A percentile compares a stretch with the other conserved stretches of the same genome.
phyloP scores from a whole-genome alignment of 2,888 invertebrate species.

The Macrosoma leucophasiata region DNA sequence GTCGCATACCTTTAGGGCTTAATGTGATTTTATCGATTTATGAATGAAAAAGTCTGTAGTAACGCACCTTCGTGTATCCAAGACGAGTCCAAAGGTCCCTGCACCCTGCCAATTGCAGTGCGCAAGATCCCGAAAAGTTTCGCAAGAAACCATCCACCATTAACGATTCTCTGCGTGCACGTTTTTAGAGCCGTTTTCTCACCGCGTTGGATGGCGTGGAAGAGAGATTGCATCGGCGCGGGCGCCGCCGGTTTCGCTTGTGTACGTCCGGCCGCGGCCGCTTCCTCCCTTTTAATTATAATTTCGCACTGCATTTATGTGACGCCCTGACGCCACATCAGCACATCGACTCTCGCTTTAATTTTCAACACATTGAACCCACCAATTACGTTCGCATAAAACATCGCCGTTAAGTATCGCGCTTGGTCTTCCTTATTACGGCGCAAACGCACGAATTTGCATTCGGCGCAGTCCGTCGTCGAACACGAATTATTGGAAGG shows the following conservation, averaged over 20 bases:
- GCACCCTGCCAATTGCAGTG: no score
- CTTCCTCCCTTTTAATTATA: conserved; percentile 68
- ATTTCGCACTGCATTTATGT: conserved; percentile 50
- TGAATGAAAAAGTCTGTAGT: conserved; percentile 33
- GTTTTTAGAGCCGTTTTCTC: conserved; percentile 54
- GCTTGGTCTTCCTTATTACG: conserved; percentile 19
- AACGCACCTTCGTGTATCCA: not conserved
- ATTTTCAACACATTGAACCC: conserved; percentile 12
- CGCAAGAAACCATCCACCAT: conserved; percentile 44
- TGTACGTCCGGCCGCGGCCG: conserved; percentile 52
- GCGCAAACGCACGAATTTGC: conserved; percentile 15
- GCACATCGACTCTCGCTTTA: conserved; percentile 10
- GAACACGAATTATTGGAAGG: conserved; percentile 50
- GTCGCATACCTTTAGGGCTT: conserved; percentile 41
- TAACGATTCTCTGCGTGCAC: conserved; percentile 50
- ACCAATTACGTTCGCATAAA: conserved; percentile 19
- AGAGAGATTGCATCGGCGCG: conserved; percentile 56
- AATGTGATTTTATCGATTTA: conserved; percentile 50
- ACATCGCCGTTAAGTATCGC: conserved; percentile 14
- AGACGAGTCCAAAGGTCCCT: not conserved
- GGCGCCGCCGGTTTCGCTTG: conserved; percentile 54
- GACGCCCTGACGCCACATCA: conserved; percentile 25
- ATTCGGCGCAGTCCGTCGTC: conserved; percentile 26
- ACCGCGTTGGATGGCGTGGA: conserved; percentile 39
- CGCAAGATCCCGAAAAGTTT: conserved; percentile 24